Evolutionary conservation across 2,113 vertebrate genomes (phyloP).

Genomic region (Reinhardtius hippoglossoides): DNA sequence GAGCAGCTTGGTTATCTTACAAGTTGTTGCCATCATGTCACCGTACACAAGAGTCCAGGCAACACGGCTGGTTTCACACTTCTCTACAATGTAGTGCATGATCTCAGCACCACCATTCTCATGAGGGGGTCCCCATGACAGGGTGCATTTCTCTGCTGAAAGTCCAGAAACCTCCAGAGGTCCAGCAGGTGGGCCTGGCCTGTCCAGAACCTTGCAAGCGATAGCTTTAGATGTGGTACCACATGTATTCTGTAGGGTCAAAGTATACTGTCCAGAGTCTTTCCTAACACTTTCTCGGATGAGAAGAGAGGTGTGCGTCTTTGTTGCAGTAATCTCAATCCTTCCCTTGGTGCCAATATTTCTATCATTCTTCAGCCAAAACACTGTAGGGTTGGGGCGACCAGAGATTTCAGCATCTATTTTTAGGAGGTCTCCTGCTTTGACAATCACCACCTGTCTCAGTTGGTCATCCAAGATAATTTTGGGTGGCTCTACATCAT

Average conservation of each 20-base stretch:
- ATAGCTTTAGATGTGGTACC: conserved; percentile 89
- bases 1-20: conserved; percentile 94
- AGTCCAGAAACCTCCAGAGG: conserved; percentile 90
- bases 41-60: conserved; percentile 93
- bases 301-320: conserved; percentile 85
- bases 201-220: conserved; percentile 96
- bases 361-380: conserved; percentile 95
- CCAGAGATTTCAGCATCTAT: conserved; percentile 93
- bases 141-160: conserved; percentile 93
- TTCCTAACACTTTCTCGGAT: conserved; percentile 92
- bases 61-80: conserved; percentile 96
- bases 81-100: conserved; percentile 94
- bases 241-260: conserved; percentile 92
- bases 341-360: conserved; percentile 93
- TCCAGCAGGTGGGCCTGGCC: conserved; percentile 94
- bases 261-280: conserved; percentile 94
- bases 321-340: conserved; percentile 89
- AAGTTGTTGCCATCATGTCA: conserved; percentile 92
- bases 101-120: conserved; percentile 97
- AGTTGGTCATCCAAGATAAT: conserved; percentile 93
- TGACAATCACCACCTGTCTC: conserved; percentile 90
- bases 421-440: conserved; percentile 94
- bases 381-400: conserved; percentile 91
- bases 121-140: conserved; percentile 93
- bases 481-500: conserved; percentile 93